Evolutionary conservation across 2,113 vertebrate genomes (phyloP).

Genomic region (Lucifuga dentata): DNA sequence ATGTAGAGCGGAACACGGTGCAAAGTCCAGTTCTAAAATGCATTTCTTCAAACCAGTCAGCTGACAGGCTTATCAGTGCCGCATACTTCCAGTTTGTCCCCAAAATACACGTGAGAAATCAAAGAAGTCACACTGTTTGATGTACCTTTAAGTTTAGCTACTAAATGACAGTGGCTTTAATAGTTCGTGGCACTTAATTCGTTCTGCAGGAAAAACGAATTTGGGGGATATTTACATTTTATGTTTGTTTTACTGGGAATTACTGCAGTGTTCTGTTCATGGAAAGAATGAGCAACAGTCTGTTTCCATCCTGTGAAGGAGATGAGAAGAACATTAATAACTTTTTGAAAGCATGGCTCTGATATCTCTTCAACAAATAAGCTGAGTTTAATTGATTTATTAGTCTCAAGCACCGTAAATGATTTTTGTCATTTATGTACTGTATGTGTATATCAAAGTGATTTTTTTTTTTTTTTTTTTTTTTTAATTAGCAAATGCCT

Average conservation of each 20-base stretch:
- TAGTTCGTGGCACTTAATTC: conserved; percentile 1
- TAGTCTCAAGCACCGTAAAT: background rate
- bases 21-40: background rate
- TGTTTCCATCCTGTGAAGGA: conserved; percentile 58
- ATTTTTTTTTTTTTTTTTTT: conserved; percentile 20
- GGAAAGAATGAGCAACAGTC: conserved; percentile 71
- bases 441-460: no score
- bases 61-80: background rate
- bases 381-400: conserved; percentile 58
- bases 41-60: background rate
- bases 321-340: conserved; percentile 57
- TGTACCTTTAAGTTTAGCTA: conserved; percentile 27
- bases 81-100: background rate
- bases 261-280: conserved; percentile 54
- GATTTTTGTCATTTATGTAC: no score
- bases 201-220: conserved; percentile 39
- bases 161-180: conserved; percentile 55
- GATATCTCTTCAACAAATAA: conserved; percentile 29
- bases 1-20: background rate
- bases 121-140: conserved; percentile 1
- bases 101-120: background rate
- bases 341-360: conserved; percentile 46
- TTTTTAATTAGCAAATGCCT: background rate
- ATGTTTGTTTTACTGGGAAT: conserved; percentile 53
- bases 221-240: conserved; percentile 65